Conservation (phyloP, 2,797 vertebrate species). For the Chaetophractus vellerosus region DNA sequence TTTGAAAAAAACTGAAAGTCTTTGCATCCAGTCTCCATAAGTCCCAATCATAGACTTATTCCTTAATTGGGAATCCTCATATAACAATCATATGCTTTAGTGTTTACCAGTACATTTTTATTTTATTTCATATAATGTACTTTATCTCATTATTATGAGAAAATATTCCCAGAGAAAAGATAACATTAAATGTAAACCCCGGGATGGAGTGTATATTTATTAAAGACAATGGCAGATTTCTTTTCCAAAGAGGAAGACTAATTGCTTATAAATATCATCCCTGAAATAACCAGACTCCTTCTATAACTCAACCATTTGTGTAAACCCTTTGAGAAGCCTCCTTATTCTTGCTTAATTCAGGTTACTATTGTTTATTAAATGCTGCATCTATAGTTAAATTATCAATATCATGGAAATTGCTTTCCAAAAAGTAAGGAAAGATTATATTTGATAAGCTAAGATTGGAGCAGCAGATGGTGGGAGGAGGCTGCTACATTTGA, state of each 20-base stretch:
- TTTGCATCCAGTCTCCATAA: background rate
- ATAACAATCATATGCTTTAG: background rate
- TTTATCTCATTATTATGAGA: background rate
- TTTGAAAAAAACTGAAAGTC: background rate
- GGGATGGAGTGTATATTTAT: background rate
- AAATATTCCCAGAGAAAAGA: background rate
- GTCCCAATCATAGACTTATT: background rate
- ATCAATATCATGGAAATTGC: background rate
- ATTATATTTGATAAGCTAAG: background rate
- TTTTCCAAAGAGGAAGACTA: slow-evolving; percentile 8
- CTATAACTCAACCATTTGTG: background rate
- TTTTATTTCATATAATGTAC: background rate
- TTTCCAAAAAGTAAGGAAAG: background rate
- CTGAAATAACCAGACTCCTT: slow-evolving; percentile 16
- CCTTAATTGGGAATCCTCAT: background rate
- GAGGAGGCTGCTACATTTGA: background rate
- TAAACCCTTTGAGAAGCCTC: background rate
- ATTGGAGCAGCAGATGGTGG: background rate
- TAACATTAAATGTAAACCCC: background rate
- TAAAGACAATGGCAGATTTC: background rate
- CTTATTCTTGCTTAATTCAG: background rate
- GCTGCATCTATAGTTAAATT: background rate
- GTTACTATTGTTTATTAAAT: slow-evolving; percentile 5
- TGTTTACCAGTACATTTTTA: background rate
- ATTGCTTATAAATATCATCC: background rate